Percentiles rank a stretch among this genome's conserved stretches.
Evolutionary conservation across 2,888 invertebrate genomes (phyloP).

Genomic region (Beris chalybata): DNA sequence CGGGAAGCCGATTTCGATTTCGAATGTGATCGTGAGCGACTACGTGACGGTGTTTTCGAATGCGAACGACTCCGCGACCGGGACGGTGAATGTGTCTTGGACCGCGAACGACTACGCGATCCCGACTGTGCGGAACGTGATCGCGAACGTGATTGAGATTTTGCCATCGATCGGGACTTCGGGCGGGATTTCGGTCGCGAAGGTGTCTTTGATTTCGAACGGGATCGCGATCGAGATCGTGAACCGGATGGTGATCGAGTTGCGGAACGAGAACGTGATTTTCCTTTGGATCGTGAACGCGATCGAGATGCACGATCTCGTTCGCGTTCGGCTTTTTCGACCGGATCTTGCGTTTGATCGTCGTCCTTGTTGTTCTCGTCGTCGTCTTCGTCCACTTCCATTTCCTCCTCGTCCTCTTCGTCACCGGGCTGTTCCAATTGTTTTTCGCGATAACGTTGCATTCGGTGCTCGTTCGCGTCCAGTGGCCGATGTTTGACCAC

Average conservation of each 20-base stretch:
- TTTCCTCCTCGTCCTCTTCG: slow-evolving; percentile 70
- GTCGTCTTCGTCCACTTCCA: slow-evolving; percentile 61
- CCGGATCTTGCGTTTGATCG: slow-evolving; percentile 49
- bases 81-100: slow-evolving; percentile 51
- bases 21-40: slow-evolving; percentile 41
- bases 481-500: slow-evolving; percentile 89
- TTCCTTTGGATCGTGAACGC: slow-evolving; percentile 27
- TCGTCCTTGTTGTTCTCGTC: slow-evolving; percentile 46
- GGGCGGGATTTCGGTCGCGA: slow-evolving; percentile 52
- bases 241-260: slow-evolving; percentile 48
- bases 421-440: slow-evolving; percentile 84
- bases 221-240: slow-evolving; percentile 41
- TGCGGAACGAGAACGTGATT: slow-evolving; percentile 48
- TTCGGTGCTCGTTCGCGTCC: slow-evolving; percentile 80
- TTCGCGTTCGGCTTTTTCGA: slow-evolving; percentile 42
- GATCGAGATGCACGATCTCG: slow-evolving; percentile 40
- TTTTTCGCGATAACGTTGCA: slow-evolving; percentile 82
- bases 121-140: slow-evolving; percentile 48
- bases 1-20: slow-evolving; percentile 42
- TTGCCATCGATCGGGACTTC: slow-evolving; percentile 42
- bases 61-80: slow-evolving; percentile 40
- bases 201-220: slow-evolving; percentile 38
- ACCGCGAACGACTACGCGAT: slow-evolving; percentile 39
- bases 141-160: slow-evolving; percentile 44
- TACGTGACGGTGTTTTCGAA: slow-evolving; percentile 41